phyloP scores from a whole-genome alignment of 2,797 vertebrate genomes.

The Lophotriccus pileatus region DNA sequence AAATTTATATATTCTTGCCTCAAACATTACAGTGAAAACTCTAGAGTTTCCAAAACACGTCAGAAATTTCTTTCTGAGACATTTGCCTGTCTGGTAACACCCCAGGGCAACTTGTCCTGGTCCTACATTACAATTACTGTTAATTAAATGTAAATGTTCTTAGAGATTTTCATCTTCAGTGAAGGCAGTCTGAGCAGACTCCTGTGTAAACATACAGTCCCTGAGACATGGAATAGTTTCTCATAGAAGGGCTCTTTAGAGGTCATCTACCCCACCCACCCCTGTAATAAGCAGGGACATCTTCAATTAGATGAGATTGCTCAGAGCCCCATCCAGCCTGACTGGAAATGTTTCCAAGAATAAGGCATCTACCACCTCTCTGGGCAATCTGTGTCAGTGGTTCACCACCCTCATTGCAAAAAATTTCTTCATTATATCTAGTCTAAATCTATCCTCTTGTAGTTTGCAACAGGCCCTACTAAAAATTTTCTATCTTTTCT shows the following conservation, averaged over 20 bases:
- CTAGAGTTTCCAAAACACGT: background rate
- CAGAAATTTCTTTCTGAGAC: background rate
- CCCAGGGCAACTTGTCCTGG: background rate
- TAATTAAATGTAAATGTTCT: background rate
- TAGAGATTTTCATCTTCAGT: background rate
- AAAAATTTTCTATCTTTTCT: background rate
- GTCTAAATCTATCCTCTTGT: background rate
- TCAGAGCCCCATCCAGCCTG: background rate
- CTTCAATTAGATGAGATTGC: background rate
- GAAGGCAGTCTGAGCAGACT: background rate
- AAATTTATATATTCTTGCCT: background rate
- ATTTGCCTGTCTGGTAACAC: background rate
- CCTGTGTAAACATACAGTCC: rapidly evolving
- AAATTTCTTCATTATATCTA: background rate
- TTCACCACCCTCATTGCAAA: background rate
- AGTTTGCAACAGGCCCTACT: background rate
- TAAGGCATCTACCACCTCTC: background rate
- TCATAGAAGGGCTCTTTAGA: background rate
- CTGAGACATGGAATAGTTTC: background rate
- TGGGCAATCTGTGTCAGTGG: background rate
- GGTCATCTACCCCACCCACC: background rate
- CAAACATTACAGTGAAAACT: background rate
- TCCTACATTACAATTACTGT: background rate
- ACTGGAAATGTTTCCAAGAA: background rate
- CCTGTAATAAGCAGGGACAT: background rate